Base-by-base conservation (phyloP, 2,888 invertebrate species). In the Rhingia rostrata region DNA sequence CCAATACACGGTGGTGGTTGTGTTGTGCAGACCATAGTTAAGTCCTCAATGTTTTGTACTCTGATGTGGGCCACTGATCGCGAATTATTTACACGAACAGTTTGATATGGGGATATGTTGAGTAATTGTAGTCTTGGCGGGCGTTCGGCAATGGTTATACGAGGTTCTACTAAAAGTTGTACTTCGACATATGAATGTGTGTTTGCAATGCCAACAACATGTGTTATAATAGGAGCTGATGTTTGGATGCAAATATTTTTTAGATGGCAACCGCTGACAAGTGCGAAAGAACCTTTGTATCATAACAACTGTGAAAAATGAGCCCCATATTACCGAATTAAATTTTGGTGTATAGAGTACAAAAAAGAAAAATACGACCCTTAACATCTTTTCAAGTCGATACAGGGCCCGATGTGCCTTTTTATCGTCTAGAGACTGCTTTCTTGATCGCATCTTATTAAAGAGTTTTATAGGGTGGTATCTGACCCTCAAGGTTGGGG, bases 81-180 rank as follows among this genome's bases (percentile, higher is more conserved):
- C 58, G 70, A 64, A 78, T 54, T 72, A 78, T 64, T 78, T 78
- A 64, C 49, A 12, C 58, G 49, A 49, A 39, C 64, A 41, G 43
- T 43, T 78, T 64, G 30, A 66, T 33, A 47, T 22, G 22, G 66
- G 60, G 66, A 70, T 66, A 79, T 43, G 70, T 60, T 72, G 72
- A 73, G 66, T 72, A 66, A 66, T 79, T 72, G 79, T 39, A 37
- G 22, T 43, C n/a, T 47, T 51, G n/a, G 45, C 3, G 10, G 56
- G 22, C 22, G 49, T 51, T 35, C 39, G 10, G 47, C 30, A 14
- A 58, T 41, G 22, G 69, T 41, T 49, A 22, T 22, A 14, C 4
- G 12, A 14, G 39, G 45, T 64, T 64, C 22, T 54, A 73, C 37
- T 58, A 37, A n/a, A 22, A 14, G 32, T 7, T 32, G 14, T 0